phyloP scores from a whole-genome alignment of 2,113 vertebrate species.

The Lycocorax pyrrhopterus region DNA sequence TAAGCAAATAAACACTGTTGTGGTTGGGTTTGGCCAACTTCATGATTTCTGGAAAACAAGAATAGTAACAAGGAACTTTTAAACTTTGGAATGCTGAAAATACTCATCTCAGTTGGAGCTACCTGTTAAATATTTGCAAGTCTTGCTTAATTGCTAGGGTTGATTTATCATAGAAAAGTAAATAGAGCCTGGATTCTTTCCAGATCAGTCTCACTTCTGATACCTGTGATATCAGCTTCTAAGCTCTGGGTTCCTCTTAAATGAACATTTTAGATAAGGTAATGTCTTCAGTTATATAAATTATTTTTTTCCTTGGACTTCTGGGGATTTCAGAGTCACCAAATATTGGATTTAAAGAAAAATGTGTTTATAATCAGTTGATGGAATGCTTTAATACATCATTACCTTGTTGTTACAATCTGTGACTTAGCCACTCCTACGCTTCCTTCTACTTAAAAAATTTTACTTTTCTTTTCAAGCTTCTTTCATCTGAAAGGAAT shows the following conservation, averaged over 20 bases:
- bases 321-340: neutral
- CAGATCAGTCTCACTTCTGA: neutral
- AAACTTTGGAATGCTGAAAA: neutral
- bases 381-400: neutral
- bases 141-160: neutral
- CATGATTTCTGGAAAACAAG: neutral
- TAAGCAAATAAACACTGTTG: neutral
- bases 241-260: neutral
- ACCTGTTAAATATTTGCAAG: neutral
- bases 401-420: neutral
- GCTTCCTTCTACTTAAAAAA: neutral
- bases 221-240: neutral
- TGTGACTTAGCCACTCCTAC: neutral
- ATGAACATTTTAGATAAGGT: neutral
- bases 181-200: neutral
- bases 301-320: neutral
- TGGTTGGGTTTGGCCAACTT: neutral
- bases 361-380: neutral
- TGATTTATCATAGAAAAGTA: neutral
- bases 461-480: slow-evolving; percentile 63
- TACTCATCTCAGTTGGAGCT: neutral
- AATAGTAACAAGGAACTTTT: neutral
- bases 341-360: neutral
- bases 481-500: slow-evolving; percentile 80
- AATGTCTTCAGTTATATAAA: neutral